Evolutionary conservation across 2,113 vertebrate genomes (phyloP), one percentile per base, ranked within the genome.

Genomic region (Xenus cinereus): DNA sequence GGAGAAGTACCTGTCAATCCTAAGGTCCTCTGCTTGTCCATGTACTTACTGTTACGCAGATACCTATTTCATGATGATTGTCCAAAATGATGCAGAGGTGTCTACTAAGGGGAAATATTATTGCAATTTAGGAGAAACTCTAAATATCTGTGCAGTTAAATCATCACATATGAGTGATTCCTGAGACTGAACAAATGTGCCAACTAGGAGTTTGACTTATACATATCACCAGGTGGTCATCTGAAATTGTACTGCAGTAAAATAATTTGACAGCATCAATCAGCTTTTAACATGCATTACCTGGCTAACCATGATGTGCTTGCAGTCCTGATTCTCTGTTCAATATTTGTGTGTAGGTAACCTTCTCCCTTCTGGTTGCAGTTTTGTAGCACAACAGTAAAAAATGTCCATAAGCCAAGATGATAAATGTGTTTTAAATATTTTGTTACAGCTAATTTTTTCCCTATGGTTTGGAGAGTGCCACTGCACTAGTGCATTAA

Each of bases 361-460:
- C 12, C 3, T 4, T 23, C 32, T 87, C 24, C 16, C 19, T 93
- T 87, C 35, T n/a, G 13, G 13, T 35, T 79, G 43, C 57, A 32
- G 27, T 82, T 93, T 45, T 73, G 32, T 45, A 32, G 12, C 21
- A 28, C 37, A 24, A 41, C 39, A 35, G 76, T 21, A 33, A 93
- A 91, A 90, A 60, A 59, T 26, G 26, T 54, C 20, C 2, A 3
- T 78, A 72, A 84, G 35, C 26, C 20, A 60, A 77, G 68, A 62
- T 2, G 2, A 37, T 23, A 57, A 76, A 57, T 35, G 10, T 41
- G 23, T 71, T 77, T 84, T 64, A 81, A 84, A 60, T 72, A 45
- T n/a, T 88, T 86, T 78, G 30, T 90, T 92, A 43, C 48, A 75
- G 68, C 63, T 93, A 45, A 87, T 90, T 60, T 78, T 93, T 95